Evolutionary conservation across 30 jellyfish, hydroid and myxozoan species (phyloP).

Genomic region (Pelagia noctiluca): DNA sequence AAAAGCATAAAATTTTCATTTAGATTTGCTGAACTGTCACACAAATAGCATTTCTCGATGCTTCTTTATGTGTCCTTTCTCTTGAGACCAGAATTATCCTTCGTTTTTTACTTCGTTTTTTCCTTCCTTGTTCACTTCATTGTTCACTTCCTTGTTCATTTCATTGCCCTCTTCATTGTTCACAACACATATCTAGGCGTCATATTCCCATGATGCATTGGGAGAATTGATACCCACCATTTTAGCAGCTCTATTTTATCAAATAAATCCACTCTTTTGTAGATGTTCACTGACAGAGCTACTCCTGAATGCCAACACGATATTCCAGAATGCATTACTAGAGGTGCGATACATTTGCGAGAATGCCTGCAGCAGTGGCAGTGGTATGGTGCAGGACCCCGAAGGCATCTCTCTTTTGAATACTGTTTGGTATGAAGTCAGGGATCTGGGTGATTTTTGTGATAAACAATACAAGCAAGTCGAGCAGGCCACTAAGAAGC

Average conservation of each 20-base stretch:
- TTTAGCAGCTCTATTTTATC: too few relatives aligned
- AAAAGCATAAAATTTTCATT: too few relatives aligned
- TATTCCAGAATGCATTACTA: conserved; percentile 63
- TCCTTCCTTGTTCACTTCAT: not conserved
- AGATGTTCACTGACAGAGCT: not conserved
- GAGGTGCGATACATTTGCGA: conserved; percentile 44
- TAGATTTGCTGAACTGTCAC: too few relatives aligned
- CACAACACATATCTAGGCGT: not conserved
- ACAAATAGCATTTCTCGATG: too few relatives aligned
- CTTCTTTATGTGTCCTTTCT: too few relatives aligned
- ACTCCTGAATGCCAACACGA: conserved; percentile 32
- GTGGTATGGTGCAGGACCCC: conserved; percentile 8
- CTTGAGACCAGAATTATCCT: too few relatives aligned
- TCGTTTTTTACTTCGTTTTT: not conserved
- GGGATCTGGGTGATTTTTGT: conserved; percentile 56
- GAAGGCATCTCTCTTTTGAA: conserved; percentile 28
- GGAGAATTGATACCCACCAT: too few relatives aligned
- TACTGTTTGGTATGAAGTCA: conserved; percentile 43
- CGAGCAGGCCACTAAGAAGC: conserved; percentile 26
- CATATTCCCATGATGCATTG: not conserved
- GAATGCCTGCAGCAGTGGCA: conserved; percentile 58
- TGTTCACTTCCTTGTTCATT: not conserved
- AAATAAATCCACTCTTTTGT: too few relatives aligned
- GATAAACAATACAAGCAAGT: conserved; percentile 52
- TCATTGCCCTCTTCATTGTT: not conserved